Evolutionary conservation across 2,888 invertebrate genomes (phyloP), one percentile per base, ranked within the genome.

Genomic region (Drosophila infuscata): DNA sequence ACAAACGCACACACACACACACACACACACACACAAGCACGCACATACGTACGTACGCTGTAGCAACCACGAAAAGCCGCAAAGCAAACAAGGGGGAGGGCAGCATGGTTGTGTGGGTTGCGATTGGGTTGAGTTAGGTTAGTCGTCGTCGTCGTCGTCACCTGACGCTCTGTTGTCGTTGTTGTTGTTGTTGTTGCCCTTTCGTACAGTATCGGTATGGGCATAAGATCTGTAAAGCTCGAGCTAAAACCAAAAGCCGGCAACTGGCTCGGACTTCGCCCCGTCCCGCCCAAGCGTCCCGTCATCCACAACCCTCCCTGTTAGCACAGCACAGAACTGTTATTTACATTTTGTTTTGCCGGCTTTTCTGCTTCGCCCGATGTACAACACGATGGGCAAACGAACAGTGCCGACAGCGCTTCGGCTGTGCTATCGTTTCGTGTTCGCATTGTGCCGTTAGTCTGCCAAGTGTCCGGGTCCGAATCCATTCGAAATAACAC

Each of bases 331-430:
- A 52, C 70, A 76, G 59, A 9, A 76, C 71, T 83, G 82, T 86
- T 91, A 91, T 92, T 91, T 90, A 91, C 91, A 88, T 89, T 89
- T 87, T 83, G 83, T 85, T 85, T 87, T 89, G 85, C 85, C 85
- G 85, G 85, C 85, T 79, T 85, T 89, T 89, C 87, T 46, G 32
- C 70, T 52, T 52, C 68, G 48, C 32, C 38, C 54, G 54, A 36
- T 20, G 51, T 29, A 63, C 66, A 56, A 72, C 17, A 54, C 33
- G 57, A 57, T 15, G 20, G 2, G 38, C 15, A 41, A 8, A 49
- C 79, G 69, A 76, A 32, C 20, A 65, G 35, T 38, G 52, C 70
- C 46, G 46, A 41, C n/a, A 64, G 61, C 58, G 52, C 62, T 61
- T 88, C 83, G 83, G 71, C 38, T 46, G 17, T 8, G 9, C 70